Percentiles rank a stretch among this genome's conserved stretches.
These are phyloP conservation scores for Caenorhabditis sp. DNA, from an alignment of 2,888 invertebrate genomes.

Conservation along the genomic window DNA sequence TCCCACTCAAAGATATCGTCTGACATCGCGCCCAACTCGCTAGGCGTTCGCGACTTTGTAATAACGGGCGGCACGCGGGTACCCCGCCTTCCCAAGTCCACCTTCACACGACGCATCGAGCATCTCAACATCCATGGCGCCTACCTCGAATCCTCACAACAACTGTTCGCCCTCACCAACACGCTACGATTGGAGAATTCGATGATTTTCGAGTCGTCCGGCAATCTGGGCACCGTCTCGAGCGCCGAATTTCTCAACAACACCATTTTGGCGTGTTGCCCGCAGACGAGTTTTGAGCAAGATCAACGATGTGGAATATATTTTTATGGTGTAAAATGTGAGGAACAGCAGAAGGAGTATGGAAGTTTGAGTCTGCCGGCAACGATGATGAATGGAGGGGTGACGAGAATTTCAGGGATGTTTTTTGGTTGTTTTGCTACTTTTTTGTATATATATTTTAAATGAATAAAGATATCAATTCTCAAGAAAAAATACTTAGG, in stretches of 20 bases:
- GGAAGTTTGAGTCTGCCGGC: constrained; percentile 1
- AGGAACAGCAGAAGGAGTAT: background rate
- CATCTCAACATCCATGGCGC: constrained; percentile 16
- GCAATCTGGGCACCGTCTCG: constrained; percentile 23
- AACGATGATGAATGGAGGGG: background rate
- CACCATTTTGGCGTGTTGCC: constrained; percentile 35
- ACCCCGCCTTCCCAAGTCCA: constrained; percentile 10
- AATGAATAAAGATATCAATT: too few species aligned
- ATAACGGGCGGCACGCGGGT: constrained; percentile 9
- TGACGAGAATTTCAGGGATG: background rate
- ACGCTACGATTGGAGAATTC: constrained; percentile 25
- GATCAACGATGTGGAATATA: constrained; percentile 28
- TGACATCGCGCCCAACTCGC: background rate
- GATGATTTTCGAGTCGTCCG: constrained; percentile 24
- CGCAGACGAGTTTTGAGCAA: constrained; percentile 15
- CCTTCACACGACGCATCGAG: constrained; percentile 8
- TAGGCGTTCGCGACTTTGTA: constrained; percentile 15
- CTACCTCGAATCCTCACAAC: constrained; percentile 18
- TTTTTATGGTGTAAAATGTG: constrained; percentile 25
- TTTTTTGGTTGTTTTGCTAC: background rate
- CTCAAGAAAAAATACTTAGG: too few species aligned
- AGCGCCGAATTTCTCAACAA: constrained; percentile 41
- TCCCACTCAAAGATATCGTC: constrained; percentile 20
- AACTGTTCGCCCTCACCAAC: constrained; percentile 23
- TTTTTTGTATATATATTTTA: too few species aligned